Base-by-base conservation (phyloP, 1,140 invertebrate species). In the Sycophaga agraensis region DNA sequence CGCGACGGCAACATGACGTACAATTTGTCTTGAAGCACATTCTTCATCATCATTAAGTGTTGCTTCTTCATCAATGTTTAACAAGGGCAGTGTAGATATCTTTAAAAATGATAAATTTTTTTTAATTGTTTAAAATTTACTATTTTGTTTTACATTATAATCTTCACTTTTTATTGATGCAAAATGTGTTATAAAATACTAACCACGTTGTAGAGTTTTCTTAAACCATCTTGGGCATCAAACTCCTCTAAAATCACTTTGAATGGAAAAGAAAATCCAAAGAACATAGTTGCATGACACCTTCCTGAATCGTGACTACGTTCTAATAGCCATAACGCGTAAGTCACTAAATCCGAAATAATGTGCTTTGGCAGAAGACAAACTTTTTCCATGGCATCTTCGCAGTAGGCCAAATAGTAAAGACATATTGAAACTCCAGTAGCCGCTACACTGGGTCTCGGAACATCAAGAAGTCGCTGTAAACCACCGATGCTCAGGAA, bases 271-370 rank as follows among this genome's bases (percentile, higher is more conserved):
- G 92, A 91, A 54, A 96, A 84, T 0, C 92, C 91, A 75, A 98
- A 98, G 77, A 98, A 99, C 94, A 98, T 97, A 11, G 94, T 94
- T 1, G 96, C 94, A 80, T 98, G 94, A 73, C 94, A 97, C 63
- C 94, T 83, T 34, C 95, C 95, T 0, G 94, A 97, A 78, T 97
- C 93, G 73, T 99, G 96, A 19, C 94, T 97, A 70, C 94, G 94
- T 73, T 97, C 96, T 26, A 99, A 75, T 22, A 98, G 80, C 95
- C 96, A 98, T 1, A 98, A 77, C 0, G 91, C 89, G 77, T 97
- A 96, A 56, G 85, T 88, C 14, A 96, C 91, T 22, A 96, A 77
- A 71, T 92, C 88, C 2, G 85, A 83, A 8, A 97, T 85, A 1
- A 92, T 84, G 63, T 86, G 83, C 67, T 93, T 85, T 4, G 93